These are phyloP conservation scores for Chaetops frenatus DNA, from an alignment of 2,113 vertebrate genomes.

Conservation along the genomic window DNA sequence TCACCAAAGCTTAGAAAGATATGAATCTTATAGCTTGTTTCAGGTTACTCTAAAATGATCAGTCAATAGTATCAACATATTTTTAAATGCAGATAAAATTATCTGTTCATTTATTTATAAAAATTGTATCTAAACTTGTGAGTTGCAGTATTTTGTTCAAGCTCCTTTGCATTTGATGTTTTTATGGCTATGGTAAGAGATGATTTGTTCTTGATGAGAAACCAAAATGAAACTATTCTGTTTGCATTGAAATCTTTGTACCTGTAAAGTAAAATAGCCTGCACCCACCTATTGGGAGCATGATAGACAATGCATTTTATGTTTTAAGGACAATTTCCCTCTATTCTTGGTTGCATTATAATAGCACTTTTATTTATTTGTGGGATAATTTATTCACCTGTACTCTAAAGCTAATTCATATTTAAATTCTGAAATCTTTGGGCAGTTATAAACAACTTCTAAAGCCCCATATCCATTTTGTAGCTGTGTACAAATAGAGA, in stretches of 20 bases:
- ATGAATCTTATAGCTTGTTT: neutral
- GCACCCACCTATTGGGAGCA: neutral
- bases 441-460: neutral
- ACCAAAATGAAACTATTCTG: neutral
- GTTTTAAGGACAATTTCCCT: neutral
- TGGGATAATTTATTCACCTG: neutral
- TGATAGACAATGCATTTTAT: neutral
- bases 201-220: neutral
- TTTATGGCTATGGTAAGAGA: neutral
- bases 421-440: neutral
- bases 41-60: neutral
- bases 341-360: neutral
- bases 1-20: neutral
- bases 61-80: neutral
- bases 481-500: neutral
- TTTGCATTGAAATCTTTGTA: neutral
- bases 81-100: neutral
- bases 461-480: neutral
- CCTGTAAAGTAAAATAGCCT: neutral
- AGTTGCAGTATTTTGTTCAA: neutral
- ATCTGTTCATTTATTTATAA: neutral
- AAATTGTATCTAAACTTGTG: neutral
- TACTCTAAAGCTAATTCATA: neutral
- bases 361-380: neutral
- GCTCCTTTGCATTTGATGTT: neutral